A percentile compares a stretch with the other conserved stretches of the same genome.
Evolutionary conservation across 2,888 invertebrate species (phyloP).

Genomic region (Osedax frankpressi): DNA sequence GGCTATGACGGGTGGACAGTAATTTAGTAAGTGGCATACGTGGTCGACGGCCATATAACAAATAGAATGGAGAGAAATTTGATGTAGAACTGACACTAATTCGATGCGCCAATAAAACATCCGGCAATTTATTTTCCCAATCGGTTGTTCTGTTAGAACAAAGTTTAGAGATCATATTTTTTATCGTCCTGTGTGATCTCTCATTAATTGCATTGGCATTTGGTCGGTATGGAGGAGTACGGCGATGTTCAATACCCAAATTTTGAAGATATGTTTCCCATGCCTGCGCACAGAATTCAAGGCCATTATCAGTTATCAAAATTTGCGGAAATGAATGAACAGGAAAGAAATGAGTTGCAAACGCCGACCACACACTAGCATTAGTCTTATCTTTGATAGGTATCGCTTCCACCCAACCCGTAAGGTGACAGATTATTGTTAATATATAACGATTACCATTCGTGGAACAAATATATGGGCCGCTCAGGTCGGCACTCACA

Average conservation of each 20-base stretch:
- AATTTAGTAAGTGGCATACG: slow-evolving; percentile 6
- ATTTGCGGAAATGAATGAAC: slow-evolving; percentile 1
- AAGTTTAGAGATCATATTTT: slow-evolving; percentile 12
- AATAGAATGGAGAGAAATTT: slow-evolving; percentile 13
- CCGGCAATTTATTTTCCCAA: slow-evolving; percentile 12
- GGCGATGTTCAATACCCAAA: not conserved
- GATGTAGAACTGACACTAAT: not conserved
- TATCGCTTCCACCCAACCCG: slow-evolving; percentile 18
- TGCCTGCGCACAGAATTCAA: not conserved
- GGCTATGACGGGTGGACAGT: not conserved
- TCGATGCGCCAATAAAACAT: slow-evolving; percentile 14
- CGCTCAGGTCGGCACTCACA: slow-evolving; percentile 17
- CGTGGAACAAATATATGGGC: slow-evolving; percentile 12
- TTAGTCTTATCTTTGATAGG: too few relatives aligned
- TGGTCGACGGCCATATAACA: slow-evolving; percentile 15
- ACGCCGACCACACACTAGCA: not conserved
- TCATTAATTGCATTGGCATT: not conserved
- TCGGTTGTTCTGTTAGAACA: slow-evolving; percentile 1
- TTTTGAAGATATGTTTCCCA: not conserved
- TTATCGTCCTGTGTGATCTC: slow-evolving; percentile 14
- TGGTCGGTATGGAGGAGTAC: not conserved
- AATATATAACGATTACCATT: slow-evolving; percentile 14
- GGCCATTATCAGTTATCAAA: not conserved
- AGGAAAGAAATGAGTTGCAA: slow-evolving; percentile 10
- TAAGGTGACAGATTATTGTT: slow-evolving; percentile 14